Evolutionary conservation across 1,140 invertebrate species (phyloP).

Genomic region (Drosophila busckii): DNA sequence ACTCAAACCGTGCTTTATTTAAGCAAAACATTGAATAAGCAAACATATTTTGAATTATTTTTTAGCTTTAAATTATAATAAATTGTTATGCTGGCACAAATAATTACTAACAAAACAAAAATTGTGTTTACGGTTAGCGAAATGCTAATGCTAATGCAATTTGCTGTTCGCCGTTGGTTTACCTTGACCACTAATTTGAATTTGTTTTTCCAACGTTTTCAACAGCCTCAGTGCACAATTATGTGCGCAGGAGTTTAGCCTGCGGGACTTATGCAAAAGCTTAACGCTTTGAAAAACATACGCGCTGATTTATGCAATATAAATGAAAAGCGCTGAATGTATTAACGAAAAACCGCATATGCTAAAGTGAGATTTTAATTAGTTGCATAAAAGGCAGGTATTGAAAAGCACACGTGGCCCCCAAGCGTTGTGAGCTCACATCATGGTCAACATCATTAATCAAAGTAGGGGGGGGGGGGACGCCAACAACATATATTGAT

Average conservation of each 20-base stretch:
- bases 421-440: too few relatives aligned
- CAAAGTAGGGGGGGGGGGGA: background rate
- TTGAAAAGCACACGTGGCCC: too few relatives aligned
- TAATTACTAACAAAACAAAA: too few relatives aligned
- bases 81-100: too few relatives aligned
- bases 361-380: slow-evolving; percentile 37
- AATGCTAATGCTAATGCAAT: too few relatives aligned
- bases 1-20: too few relatives aligned
- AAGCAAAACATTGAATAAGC: too few relatives aligned
- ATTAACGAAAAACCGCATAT: slow-evolving; percentile 5
- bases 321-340: slow-evolving; percentile 23
- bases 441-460: too few relatives aligned
- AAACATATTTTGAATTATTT: too few relatives aligned
- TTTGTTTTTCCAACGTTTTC: slow-evolving; percentile 20
- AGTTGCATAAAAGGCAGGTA: slow-evolving; percentile 1
- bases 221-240: slow-evolving; percentile 18
- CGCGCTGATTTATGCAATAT: slow-evolving; percentile 20
- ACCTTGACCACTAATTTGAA: slow-evolving; percentile 10
- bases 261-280: slow-evolving; percentile 1
- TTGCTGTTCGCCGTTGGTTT: background rate
- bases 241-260: too few relatives aligned
- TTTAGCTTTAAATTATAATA: too few relatives aligned
- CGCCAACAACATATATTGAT: slow-evolving; percentile 1
- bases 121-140: too few relatives aligned
- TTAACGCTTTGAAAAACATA: slow-evolving; percentile 10